These are phyloP conservation scores for Acanthaster planci DNA, from an alignment of 35 echinoderm and acorn worm genomes.

Conservation along the genomic window DNA sequence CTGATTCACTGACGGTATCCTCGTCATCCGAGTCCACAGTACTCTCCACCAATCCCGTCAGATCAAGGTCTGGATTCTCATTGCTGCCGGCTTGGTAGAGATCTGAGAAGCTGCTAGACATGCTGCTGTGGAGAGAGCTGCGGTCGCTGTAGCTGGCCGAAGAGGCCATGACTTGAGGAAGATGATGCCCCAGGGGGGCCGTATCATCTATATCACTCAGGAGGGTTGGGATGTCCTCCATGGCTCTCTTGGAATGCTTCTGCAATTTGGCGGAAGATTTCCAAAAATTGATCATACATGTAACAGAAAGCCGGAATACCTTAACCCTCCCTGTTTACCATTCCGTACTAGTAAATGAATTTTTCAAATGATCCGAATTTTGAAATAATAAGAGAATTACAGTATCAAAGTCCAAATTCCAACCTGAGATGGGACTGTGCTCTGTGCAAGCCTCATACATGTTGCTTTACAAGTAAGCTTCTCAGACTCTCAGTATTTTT, in stretches of 20 bases:
- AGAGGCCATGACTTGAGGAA: slow-evolving; percentile 50
- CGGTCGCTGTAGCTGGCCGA: slow-evolving; percentile 81
- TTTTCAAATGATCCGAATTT: too few species aligned
- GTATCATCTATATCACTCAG: slow-evolving; percentile 45
- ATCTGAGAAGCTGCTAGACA: slow-evolving; percentile 86
- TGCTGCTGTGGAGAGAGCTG: slow-evolving; percentile 92
- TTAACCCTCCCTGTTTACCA: too few species aligned
- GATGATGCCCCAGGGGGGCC: not conserved
- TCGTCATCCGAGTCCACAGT: slow-evolving; percentile 96
- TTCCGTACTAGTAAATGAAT: too few species aligned
- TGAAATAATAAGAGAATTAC: too few species aligned
- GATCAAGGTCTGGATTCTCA: slow-evolving; percentile 72
- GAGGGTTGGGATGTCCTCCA: slow-evolving; percentile 64
- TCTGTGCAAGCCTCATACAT: too few species aligned
- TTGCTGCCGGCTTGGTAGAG: slow-evolving; percentile 51
- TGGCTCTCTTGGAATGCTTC: slow-evolving; percentile 67
- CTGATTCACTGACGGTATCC: slow-evolving; percentile 92
- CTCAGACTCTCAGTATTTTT: too few species aligned
- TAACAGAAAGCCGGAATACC: too few species aligned
- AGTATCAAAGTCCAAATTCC: too few species aligned
- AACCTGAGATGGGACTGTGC: too few species aligned
- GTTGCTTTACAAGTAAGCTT: too few species aligned
- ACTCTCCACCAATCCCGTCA: slow-evolving; percentile 79
- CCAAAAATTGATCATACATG: too few species aligned
- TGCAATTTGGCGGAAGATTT: not conserved